Conservation (phyloP, 1,140 invertebrate species). For the Drosophila littoralis region DNA sequence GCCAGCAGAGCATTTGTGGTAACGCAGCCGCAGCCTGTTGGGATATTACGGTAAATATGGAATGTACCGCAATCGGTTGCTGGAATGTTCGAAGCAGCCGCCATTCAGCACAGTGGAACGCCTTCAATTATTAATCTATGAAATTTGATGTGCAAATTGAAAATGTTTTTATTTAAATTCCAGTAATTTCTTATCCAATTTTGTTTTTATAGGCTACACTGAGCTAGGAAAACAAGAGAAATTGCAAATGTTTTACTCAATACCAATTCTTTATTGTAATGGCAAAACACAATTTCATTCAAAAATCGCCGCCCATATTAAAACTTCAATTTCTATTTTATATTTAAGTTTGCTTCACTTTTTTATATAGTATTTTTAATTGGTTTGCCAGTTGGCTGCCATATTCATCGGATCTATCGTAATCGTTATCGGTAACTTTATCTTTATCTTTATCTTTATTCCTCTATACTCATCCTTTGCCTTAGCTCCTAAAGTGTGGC, state of each 20-base stretch:
- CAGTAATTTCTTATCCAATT: too few species aligned
- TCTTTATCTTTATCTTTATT: slow-evolving; percentile 35
- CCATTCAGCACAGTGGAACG: neutral
- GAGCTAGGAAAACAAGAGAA: too few species aligned
- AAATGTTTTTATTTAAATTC: too few species aligned
- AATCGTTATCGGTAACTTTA: slow-evolving; percentile 24
- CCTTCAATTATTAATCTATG: too few species aligned
- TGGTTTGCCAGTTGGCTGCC: slow-evolving; percentile 55
- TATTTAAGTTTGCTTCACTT: slow-evolving; percentile 38
- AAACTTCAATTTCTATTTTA: slow-evolving; percentile 28
- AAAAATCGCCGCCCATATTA: slow-evolving; percentile 7
- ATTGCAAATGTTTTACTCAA: too few species aligned
- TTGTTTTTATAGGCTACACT: too few species aligned
- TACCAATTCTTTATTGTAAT: too few species aligned
- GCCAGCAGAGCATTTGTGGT: neutral
- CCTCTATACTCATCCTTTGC: slow-evolving; percentile 10
- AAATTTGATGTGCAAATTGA: neutral
- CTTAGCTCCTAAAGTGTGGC: slow-evolving; percentile 25
- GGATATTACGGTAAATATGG: neutral
- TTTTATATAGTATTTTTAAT: slow-evolving; percentile 71
- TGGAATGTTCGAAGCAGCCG: too few species aligned
- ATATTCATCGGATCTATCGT: slow-evolving; percentile 34
- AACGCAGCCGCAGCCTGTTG: neutral
- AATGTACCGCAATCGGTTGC: neutral
- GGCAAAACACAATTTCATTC: neutral